phyloP scores from a whole-genome alignment of 2,888 invertebrate genomes.

The Polylopha cassiicola region DNA sequence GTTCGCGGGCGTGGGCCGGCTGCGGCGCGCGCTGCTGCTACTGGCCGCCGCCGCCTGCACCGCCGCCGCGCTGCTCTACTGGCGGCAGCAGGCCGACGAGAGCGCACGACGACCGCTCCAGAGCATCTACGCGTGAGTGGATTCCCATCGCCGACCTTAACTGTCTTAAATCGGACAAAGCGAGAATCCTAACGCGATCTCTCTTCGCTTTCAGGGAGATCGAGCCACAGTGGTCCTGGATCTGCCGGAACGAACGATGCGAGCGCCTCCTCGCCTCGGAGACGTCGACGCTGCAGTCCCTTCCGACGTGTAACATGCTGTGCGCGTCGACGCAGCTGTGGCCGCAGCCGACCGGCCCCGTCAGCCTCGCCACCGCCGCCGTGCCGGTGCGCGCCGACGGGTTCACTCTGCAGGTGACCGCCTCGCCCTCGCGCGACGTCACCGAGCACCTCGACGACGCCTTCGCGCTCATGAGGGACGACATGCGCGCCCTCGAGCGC shows the following conservation, averaged over 20 bases:
- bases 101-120: constrained; percentile 53
- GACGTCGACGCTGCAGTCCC: constrained; percentile 71
- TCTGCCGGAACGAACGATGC: constrained; percentile 83
- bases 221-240: constrained; percentile 85
- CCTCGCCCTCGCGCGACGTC: constrained; percentile 56
- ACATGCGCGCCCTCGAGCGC: constrained; percentile 66
- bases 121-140: constrained; percentile 48
- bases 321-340: constrained; percentile 86
- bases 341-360: constrained; percentile 87
- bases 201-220: constrained; percentile 54
- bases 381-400: constrained; percentile 76
- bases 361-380: constrained; percentile 80
- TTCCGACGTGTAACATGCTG: constrained; percentile 86
- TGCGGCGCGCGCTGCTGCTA: constrained; percentile 75
- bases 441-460: constrained; percentile 65
- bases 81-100: constrained; percentile 76
- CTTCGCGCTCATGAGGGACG: constrained; percentile 70
- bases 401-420: constrained; percentile 62
- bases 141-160: background rate
- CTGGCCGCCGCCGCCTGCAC: constrained; percentile 76
- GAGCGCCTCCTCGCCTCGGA: constrained; percentile 73
- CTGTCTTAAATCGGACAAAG: too few species aligned
- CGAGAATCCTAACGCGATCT: background rate
- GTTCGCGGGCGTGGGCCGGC: constrained; percentile 69
- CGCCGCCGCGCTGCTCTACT: constrained; percentile 77